Conservation (phyloP, 2,797 vertebrate species). For the Dipus sagitta region DNA sequence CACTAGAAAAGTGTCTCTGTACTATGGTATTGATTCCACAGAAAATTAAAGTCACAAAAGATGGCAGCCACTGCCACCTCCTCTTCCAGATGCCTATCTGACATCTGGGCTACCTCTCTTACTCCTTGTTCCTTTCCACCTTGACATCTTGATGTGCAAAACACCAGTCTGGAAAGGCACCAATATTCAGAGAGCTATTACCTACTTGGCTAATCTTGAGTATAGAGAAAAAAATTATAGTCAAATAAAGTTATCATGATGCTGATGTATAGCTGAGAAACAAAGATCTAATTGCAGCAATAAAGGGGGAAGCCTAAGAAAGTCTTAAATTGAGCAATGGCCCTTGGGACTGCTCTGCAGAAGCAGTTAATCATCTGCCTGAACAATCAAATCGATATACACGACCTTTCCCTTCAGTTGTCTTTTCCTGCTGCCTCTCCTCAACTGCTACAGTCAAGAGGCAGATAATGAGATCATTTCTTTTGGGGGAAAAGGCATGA, state of each 20-base stretch:
- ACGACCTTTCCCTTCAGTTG: constrained; percentile 58
- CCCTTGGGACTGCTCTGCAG: constrained; percentile 29
- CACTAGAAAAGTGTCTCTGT: background rate
- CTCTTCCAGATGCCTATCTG: background rate
- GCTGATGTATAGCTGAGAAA: background rate
- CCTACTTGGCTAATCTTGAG: constrained; percentile 37
- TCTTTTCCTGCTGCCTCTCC: constrained; percentile 56
- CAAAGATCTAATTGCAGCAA: constrained; percentile 30
- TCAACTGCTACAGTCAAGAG: constrained; percentile 47
- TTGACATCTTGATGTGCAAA: background rate
- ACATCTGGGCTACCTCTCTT: background rate
- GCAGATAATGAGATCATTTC: constrained; percentile 47
- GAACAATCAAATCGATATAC: background rate
- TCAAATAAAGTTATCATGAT: constrained; percentile 49
- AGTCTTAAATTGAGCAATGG: constrained; percentile 60
- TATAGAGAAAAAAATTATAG: background rate
- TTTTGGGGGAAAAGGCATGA: constrained; percentile 25
- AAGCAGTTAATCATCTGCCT: constrained; percentile 58
- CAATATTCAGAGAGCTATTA: background rate
- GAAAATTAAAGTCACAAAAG: background rate
- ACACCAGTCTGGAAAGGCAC: background rate
- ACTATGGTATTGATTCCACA: background rate
- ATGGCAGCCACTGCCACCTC: background rate
- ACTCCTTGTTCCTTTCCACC: background rate
- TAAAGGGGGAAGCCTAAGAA: constrained; percentile 42